Evolutionary conservation across 64 coral and sea anemone genomes (phyloP).

Genomic region (Pocillopora damicornis): DNA sequence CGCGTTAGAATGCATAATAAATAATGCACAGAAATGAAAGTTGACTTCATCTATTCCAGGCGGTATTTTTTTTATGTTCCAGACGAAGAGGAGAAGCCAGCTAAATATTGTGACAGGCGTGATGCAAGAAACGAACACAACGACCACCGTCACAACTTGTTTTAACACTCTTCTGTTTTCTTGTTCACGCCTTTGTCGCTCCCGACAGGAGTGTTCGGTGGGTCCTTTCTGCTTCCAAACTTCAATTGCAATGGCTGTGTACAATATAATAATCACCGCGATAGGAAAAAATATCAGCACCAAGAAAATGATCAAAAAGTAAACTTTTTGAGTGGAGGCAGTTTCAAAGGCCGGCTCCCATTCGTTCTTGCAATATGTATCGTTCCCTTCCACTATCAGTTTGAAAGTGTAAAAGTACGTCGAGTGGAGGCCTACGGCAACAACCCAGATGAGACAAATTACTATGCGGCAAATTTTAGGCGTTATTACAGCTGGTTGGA

Average conservation of each 20-base stretch:
- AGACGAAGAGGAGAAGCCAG: conserved; percentile 10
- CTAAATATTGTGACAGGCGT: conserved; percentile 6
- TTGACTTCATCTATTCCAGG: conserved; percentile 1
- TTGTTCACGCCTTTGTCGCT: conserved; percentile 6
- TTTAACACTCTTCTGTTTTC: conserved; percentile 36
- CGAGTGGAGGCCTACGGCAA: conserved; percentile 45
- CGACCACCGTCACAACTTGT: conserved; percentile 32
- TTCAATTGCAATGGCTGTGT: conserved; percentile 57
- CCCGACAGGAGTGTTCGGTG: not conserved
- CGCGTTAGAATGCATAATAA: conserved; percentile 50
- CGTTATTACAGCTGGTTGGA: conserved; percentile 35
- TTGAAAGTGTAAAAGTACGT: conserved; percentile 57
- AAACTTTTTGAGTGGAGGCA: conserved; percentile 38
- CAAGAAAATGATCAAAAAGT: conserved; percentile 54
- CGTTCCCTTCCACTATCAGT: not conserved
- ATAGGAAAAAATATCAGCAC: conserved; percentile 57
- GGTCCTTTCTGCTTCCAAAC: conserved; percentile 44
- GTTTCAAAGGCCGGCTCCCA: conserved; percentile 54
- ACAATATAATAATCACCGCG: conserved; percentile 34
- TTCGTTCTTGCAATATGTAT: conserved; percentile 8
- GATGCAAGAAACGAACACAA: conserved; percentile 24
- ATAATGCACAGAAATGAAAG: conserved; percentile 40
- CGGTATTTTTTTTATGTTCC: not conserved
- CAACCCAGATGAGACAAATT: conserved; percentile 44
- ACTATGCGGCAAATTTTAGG: conserved; percentile 32